Conservation (phyloP, 2,797 vertebrate genomes). For the Enteromius thamalakanensis region DNA sequence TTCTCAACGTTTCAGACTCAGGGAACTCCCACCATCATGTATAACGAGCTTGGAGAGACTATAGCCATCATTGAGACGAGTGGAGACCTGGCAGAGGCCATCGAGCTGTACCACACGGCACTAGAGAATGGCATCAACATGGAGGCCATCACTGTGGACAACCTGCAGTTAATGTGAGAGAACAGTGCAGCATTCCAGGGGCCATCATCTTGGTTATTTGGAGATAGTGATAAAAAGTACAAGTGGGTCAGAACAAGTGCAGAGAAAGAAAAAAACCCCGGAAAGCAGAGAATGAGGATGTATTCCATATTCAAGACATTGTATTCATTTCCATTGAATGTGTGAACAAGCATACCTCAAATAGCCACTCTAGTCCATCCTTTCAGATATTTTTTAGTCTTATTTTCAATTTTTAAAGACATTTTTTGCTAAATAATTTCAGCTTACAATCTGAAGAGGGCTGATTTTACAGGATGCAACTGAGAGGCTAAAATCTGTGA, state of each 20-base stretch:
- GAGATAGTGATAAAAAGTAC: background rate
- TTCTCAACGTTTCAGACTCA: slow-evolving; percentile 61
- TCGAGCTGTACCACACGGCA: slow-evolving; percentile 89
- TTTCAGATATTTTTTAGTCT: background rate
- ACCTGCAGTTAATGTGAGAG: slow-evolving; percentile 64
- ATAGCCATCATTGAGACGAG: slow-evolving; percentile 92
- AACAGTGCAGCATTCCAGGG: background rate
- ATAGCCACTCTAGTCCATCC: background rate
- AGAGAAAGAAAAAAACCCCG: background rate
- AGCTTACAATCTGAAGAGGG: background rate
- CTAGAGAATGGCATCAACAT: slow-evolving; percentile 78
- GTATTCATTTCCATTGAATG: slow-evolving; percentile 3
- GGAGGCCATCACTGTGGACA: slow-evolving; percentile 75
- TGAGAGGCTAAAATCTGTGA: background rate
- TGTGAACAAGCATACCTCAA: background rate
- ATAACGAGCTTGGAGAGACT: slow-evolving; percentile 90
- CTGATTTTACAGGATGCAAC: slow-evolving; percentile 15
- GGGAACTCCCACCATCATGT: slow-evolving; percentile 87
- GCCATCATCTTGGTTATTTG: background rate
- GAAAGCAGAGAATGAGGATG: background rate
- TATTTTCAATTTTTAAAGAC: background rate
- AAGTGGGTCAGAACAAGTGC: background rate
- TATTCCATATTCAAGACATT: background rate
- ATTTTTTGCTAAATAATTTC: slow-evolving; percentile 2
- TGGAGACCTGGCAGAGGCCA: slow-evolving; percentile 86